These are phyloP conservation scores for Mycogona germanica DNA, from an alignment of 2,888 invertebrate species.

Conservation along the genomic window DNA sequence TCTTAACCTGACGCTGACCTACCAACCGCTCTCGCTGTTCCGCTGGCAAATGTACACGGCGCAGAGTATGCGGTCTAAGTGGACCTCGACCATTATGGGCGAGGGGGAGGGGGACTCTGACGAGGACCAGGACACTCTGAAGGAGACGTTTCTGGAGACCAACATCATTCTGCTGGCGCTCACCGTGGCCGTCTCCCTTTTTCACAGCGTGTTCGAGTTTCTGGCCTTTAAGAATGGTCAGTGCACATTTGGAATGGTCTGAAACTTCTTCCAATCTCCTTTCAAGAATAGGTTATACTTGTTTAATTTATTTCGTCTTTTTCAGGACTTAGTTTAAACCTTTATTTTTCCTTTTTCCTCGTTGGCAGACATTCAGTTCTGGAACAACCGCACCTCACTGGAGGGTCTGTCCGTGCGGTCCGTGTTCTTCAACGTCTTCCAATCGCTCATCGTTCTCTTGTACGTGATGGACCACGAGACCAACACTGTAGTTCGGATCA, in stretches of 20 bases:
- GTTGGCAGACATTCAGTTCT: conserved; percentile 88
- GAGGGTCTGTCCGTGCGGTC: conserved; percentile 96
- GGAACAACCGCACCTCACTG: conserved; percentile 93
- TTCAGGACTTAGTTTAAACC: background rate
- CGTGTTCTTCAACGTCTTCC: conserved; percentile 97
- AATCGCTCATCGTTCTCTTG: conserved; percentile 83
- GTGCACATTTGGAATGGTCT: conserved; percentile 17
- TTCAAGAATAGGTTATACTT: background rate
- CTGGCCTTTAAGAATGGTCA: conserved; percentile 96
- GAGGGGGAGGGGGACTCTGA: conserved; percentile 50
- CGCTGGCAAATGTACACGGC: conserved; percentile 98
- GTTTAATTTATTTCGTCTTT: background rate
- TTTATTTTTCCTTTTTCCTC: no score
- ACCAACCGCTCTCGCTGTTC: conserved; percentile 79
- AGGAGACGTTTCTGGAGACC: conserved; percentile 88
- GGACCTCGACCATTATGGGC: conserved; percentile 51
- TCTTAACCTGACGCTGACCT: conserved; percentile 39
- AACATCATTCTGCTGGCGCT: conserved; percentile 87
- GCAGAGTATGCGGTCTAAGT: conserved; percentile 82
- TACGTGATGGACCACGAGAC: conserved; percentile 99
- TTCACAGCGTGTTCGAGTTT: conserved; percentile 96
- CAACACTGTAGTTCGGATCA: conserved; percentile 86
- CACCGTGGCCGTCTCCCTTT: conserved; percentile 80
- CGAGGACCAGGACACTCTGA: conserved; percentile 47
- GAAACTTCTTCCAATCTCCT: background rate